Evolutionary conservation across 2,888 invertebrate species (phyloP), one percentile per base, ranked within the genome.

Genomic region (Monochamus alternatus): DNA sequence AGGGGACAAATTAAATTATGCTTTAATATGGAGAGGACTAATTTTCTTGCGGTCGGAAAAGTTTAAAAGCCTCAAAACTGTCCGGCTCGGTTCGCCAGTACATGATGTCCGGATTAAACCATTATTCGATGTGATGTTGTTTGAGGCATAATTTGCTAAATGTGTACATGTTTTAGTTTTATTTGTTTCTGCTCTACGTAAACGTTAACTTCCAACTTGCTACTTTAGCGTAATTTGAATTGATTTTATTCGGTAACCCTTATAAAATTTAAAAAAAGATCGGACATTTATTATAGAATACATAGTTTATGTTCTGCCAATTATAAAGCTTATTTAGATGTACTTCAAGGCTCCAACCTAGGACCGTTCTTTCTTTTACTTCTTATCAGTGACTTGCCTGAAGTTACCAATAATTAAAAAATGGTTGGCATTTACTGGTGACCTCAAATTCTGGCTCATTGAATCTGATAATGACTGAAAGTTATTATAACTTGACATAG

Each of bases 1-100:
- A 82, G 79, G 78, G 81, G 77, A 80, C 80, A 82, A 83, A 83
- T 83, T 81, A 76, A 83, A 83, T 83, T 83, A 83, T 77, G 76
- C 78, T 79, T 80, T 81, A 80, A 80, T 77, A 81, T 78, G 76
- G 79, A 78, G 80, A 79, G 80, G 80, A 80, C 80, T 81, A 81
- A 82, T 81, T 82, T 80, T 81, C 81, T 81, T 81, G 81, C 69
- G 79, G 80, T 77, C 81, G 81, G 75, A 81, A 81, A 83, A 78
- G 77, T 81, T 82, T 77, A 80, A 81, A 81, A 80, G 82, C 80
- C 76, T 70, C 73, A 77, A 71, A 69, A 71, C 71, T 71, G 71
- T 69, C 62, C 69, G 60, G 69, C 59, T 44, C n/a, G 55, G 69
- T 44, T 44, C n/a, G 55, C 47, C 69, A 32, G 69, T 60, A 51